phyloP scores from a whole-genome alignment of 2,113 vertebrate genomes.

The Ameiurus melas region DNA sequence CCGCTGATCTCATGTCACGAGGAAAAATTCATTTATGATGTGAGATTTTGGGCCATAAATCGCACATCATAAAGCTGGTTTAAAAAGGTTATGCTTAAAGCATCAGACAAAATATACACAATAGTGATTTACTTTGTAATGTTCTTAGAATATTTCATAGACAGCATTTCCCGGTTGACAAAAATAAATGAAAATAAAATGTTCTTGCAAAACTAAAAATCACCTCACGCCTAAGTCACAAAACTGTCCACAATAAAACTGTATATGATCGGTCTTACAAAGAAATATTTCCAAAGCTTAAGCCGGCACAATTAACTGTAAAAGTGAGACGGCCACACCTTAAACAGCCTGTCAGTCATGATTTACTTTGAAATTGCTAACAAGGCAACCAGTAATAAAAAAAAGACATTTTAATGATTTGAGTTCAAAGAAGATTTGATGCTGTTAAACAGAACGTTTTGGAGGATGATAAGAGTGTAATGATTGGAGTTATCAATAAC shows the following conservation, averaged over 20 bases:
- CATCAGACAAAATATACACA: neutral
- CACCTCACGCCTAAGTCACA: neutral
- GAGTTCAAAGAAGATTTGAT: neutral
- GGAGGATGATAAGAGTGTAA: neutral
- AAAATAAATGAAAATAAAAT: neutral
- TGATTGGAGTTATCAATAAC: no score
- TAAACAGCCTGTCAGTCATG: neutral
- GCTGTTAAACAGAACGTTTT: neutral
- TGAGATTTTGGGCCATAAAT: neutral
- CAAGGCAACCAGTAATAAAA: slow-evolving; percentile 12
- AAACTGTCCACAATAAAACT: neutral
- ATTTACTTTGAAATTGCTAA: neutral
- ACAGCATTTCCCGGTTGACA: neutral
- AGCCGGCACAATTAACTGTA: neutral
- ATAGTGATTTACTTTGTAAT: neutral
- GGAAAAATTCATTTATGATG: neutral
- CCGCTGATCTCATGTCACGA: neutral
- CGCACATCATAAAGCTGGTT: neutral
- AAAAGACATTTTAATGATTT: neutral
- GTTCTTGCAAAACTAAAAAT: neutral
- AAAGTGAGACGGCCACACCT: neutral
- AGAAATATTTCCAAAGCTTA: no score
- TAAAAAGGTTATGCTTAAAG: neutral
- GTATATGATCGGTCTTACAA: neutral
- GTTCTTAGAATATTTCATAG: neutral